Conservation (phyloP, 2,888 invertebrate species). For the Chironomus riparius region DNA sequence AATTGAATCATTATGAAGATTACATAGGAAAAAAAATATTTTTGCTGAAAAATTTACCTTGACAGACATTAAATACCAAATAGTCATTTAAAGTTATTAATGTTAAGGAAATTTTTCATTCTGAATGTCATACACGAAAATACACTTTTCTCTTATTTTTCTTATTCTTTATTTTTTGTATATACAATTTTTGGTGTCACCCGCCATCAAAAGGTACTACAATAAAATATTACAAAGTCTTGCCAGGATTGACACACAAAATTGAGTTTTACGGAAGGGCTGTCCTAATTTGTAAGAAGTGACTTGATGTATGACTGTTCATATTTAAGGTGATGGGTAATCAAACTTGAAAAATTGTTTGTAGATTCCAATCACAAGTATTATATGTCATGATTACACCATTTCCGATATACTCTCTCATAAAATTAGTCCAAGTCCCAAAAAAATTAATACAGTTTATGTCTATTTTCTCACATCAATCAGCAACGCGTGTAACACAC, state of each 20-base stretch:
- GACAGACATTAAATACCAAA: conserved; percentile 16
- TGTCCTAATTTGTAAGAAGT: too few relatives aligned
- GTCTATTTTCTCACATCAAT: not conserved
- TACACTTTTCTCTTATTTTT: not conserved
- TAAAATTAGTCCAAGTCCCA: not conserved
- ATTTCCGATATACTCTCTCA: too few relatives aligned
- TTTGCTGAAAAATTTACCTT: conserved; percentile 1
- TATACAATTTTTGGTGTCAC: too few relatives aligned
- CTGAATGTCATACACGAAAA: conserved; percentile 17
- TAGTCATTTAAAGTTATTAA: conserved; percentile 15
- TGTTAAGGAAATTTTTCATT: conserved; percentile 3
- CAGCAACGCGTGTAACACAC: too few relatives aligned
- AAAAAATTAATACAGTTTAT: not conserved
- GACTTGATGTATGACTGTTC: too few relatives aligned
- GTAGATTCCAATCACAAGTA: too few relatives aligned
- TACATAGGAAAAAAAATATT: not conserved
- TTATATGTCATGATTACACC: too few relatives aligned
- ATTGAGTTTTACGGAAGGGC: too few relatives aligned
- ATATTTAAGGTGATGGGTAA: too few relatives aligned
- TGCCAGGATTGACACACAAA: not conserved
- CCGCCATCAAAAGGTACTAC: too few relatives aligned
- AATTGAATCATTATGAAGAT: not conserved
- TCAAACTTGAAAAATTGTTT: too few relatives aligned
- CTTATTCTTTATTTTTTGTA: too few relatives aligned
- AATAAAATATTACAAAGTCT: not conserved